A percentile compares a stretch with the other conserved stretches of the same genome.
phyloP scores from a whole-genome alignment of 1,140 invertebrate genomes.

The Phenacoccus solenopsis region DNA sequence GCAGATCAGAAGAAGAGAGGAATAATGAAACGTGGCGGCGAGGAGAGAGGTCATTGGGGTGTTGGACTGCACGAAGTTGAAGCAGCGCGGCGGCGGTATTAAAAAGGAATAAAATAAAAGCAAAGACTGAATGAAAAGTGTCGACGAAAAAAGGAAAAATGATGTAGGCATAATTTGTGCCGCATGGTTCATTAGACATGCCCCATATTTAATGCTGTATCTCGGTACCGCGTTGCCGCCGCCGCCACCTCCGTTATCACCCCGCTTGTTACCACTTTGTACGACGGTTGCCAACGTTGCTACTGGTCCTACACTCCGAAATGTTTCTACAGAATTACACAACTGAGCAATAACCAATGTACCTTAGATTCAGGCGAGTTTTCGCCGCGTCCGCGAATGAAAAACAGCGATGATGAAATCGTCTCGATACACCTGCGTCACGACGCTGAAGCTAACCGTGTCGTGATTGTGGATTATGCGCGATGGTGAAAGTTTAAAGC shows the following conservation, averaged over 20 bases:
- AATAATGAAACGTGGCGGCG: not conserved
- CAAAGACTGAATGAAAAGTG: constrained; percentile 16
- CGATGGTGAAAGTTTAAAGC: too few relatives aligned
- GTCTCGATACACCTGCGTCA: too few relatives aligned
- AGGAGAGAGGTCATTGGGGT: constrained; percentile 8
- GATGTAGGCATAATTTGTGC: constrained; percentile 22
- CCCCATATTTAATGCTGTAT: constrained; percentile 22
- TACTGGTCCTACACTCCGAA: not conserved
- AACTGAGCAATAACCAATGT: constrained; percentile 1
- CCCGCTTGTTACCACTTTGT: not conserved
- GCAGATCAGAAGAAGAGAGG: not conserved
- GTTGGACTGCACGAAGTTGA: not conserved
- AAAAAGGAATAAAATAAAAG: constrained; percentile 16
- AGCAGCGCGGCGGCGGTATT: not conserved
- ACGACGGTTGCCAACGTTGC: not conserved
- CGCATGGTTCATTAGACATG: constrained; percentile 26
- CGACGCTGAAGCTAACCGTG: too few relatives aligned
- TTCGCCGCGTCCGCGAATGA: not conserved
- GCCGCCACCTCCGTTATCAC: not conserved
- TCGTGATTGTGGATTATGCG: too few relatives aligned
- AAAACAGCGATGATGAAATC: too few relatives aligned
- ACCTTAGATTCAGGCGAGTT: too few relatives aligned
- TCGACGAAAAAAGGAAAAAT: constrained; percentile 13
- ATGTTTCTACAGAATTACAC: constrained; percentile 2
- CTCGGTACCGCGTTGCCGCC: not conserved